Percentiles rank a stretch among this genome's conserved stretches.
Evolutionary conservation across 2,888 invertebrate genomes (phyloP).

Genomic region (Mesorhabditis belari): DNA sequence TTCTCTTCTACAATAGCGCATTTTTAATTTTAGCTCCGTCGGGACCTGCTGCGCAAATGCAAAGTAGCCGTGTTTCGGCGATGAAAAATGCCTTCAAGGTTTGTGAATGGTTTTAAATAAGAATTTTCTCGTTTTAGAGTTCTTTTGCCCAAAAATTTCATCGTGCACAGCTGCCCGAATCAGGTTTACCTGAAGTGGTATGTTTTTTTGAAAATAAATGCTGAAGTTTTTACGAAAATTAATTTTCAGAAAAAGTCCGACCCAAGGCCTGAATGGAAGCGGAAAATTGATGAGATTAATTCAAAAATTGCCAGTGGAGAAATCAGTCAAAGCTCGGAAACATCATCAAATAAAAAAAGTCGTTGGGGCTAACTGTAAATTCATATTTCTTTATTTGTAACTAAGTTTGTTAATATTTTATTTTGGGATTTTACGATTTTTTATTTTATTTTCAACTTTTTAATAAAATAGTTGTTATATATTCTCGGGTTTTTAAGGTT

Average conservation of each 20-base stretch:
- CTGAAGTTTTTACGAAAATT: neutral
- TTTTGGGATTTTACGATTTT: too few relatives aligned
- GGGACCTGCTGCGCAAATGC: constrained; percentile 7
- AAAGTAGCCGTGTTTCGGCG: constrained; percentile 12
- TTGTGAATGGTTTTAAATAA: neutral
- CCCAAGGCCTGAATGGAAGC: constrained; percentile 43
- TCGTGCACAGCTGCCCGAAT: neutral
- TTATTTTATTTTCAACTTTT: too few relatives aligned
- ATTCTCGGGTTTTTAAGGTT: too few relatives aligned
- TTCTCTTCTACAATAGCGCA: too few relatives aligned
- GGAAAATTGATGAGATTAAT: constrained; percentile 32
- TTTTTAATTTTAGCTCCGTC: too few relatives aligned
- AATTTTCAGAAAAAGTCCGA: constrained; percentile 7
- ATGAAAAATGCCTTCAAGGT: constrained; percentile 29
- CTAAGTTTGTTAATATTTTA: too few relatives aligned
- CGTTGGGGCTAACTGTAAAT: too few relatives aligned
- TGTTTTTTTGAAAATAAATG: constrained; percentile 1
- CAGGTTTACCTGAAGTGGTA: constrained; percentile 11
- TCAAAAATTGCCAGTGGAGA: too few relatives aligned
- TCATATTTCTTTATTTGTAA: too few relatives aligned
- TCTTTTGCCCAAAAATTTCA: neutral
- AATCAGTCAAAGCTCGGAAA: too few relatives aligned
- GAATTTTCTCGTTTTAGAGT: neutral
- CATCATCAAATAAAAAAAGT: too few relatives aligned
- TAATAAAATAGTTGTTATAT: too few relatives aligned